phyloP scores from a whole-genome alignment of 2,888 invertebrate genomes.

The Neoscelio sp. region DNA sequence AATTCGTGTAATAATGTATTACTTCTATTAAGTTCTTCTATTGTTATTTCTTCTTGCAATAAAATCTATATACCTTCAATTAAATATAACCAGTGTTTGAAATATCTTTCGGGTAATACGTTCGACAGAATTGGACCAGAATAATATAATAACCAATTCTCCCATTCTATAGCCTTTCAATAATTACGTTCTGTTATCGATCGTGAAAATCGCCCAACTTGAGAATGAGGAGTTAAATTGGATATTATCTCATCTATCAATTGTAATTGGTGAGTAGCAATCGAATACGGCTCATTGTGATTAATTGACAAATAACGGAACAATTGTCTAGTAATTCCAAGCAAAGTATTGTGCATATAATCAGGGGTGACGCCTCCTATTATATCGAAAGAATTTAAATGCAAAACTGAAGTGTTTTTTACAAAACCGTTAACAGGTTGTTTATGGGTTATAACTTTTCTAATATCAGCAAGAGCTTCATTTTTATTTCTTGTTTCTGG shows the following conservation, averaged over 20 bases:
- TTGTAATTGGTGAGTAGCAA: neutral
- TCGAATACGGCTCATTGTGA: neutral
- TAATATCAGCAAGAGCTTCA: neutral
- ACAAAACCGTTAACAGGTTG: slow-evolving; percentile 19
- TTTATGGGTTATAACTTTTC: neutral
- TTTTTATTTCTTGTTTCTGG: neutral
- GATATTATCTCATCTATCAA: neutral
- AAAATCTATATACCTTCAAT: neutral
- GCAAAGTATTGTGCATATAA: slow-evolving; percentile 47
- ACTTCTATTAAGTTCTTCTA: neutral
- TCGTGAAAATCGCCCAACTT: neutral
- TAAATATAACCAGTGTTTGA: neutral
- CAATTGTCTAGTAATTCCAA: slow-evolving; percentile 43
- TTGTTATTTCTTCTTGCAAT: neutral
- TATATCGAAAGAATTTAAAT: slow-evolving; percentile 47
- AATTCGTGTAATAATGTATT: neutral
- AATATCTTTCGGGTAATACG: neutral
- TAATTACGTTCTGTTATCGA: neutral
- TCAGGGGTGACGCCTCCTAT: slow-evolving; percentile 48
- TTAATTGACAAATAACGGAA: slow-evolving; percentile 28
- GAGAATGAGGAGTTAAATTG: neutral
- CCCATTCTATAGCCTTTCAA: neutral
- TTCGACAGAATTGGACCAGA: neutral
- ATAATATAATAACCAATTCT: slow-evolving; percentile 4
- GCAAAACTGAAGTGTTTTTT: slow-evolving; percentile 13